Evolutionary conservation across 2,888 invertebrate species (phyloP).

Genomic region (Amphimallon solstitiale): DNA sequence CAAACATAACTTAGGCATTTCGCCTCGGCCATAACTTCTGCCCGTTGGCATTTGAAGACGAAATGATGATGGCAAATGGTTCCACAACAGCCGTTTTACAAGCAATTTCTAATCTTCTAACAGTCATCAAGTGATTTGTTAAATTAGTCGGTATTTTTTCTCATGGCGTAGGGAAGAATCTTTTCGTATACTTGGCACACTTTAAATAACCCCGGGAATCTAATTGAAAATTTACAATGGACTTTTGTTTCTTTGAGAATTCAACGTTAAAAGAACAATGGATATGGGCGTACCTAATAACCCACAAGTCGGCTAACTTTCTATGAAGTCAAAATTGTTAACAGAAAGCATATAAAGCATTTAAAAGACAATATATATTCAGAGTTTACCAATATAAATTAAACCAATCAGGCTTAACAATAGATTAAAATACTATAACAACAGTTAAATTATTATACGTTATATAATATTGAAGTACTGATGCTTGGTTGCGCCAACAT

Average conservation of each 20-base stretch:
- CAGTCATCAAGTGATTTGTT: constrained; percentile 59
- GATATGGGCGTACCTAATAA: not conserved
- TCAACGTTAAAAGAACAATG: not conserved
- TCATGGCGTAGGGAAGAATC: constrained; percentile 1
- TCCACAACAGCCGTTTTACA: constrained; percentile 58
- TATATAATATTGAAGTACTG: too few relatives aligned
- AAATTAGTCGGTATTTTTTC: constrained; percentile 48
- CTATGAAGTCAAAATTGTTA: too few relatives aligned
- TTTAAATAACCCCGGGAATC: constrained; percentile 16
- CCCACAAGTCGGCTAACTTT: too few relatives aligned
- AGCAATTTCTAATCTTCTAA: constrained; percentile 59
- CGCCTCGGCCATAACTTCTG: constrained; percentile 58
- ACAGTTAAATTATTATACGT: too few relatives aligned
- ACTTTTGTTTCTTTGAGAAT: not conserved
- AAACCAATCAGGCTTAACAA: too few relatives aligned
- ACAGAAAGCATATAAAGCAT: too few relatives aligned
- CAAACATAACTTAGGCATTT: constrained; percentile 62
- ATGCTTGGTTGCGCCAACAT: too few relatives aligned
- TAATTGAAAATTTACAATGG: constrained; percentile 22
- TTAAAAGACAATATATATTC: too few relatives aligned
- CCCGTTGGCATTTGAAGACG: constrained; percentile 55
- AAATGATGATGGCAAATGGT: constrained; percentile 60
- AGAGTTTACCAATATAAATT: too few relatives aligned
- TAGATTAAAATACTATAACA: too few relatives aligned
- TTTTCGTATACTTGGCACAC: constrained; percentile 12